These are phyloP conservation scores for Alligator sinensis DNA, from an alignment of 2,113 vertebrate species.

Conservation along the genomic window DNA sequence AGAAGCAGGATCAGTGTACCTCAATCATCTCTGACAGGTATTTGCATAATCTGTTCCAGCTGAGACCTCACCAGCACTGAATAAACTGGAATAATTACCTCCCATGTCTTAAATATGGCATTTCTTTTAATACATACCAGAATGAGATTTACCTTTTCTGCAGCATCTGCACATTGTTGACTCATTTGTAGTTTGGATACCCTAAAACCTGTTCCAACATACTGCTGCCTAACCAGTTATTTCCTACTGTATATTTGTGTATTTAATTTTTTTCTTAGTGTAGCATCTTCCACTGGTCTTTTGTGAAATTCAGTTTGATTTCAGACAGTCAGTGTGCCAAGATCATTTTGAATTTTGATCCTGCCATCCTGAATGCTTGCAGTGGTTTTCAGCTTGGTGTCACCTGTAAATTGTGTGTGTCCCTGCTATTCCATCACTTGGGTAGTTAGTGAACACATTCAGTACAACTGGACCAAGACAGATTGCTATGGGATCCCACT, in stretches of 20 bases:
- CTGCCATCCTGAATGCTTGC: slow-evolving; percentile 58
- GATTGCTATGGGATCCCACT: slow-evolving; percentile 64
- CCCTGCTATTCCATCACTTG: slow-evolving; percentile 63
- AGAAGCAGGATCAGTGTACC: no score
- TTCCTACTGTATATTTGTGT: slow-evolving; percentile 1
- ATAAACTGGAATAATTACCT: rapidly evolving
- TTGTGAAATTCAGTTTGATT: slow-evolving; percentile 73
- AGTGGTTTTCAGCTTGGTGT: slow-evolving; percentile 43
- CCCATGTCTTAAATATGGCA: rapidly evolving
- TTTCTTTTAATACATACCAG: not conserved
- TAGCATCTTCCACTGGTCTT: slow-evolving; percentile 26
- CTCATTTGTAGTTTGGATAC: no score
- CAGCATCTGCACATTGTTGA: not conserved
- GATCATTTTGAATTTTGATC: slow-evolving; percentile 62
- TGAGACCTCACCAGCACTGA: not conserved
- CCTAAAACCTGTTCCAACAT: not conserved
- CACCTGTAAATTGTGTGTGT: slow-evolving; percentile 56
- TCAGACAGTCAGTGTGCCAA: slow-evolving; percentile 63
- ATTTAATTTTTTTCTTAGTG: slow-evolving; percentile 39
- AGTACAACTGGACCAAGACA: slow-evolving; percentile 59
- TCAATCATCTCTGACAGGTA: no score
- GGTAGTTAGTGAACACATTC: slow-evolving; percentile 74
- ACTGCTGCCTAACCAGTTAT: slow-evolving; percentile 8
- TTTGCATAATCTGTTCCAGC: not conserved
- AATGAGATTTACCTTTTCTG: not conserved